phyloP scores from a whole-genome alignment of 2,113 vertebrate genomes.

The Trichomycterus rosablanca region DNA sequence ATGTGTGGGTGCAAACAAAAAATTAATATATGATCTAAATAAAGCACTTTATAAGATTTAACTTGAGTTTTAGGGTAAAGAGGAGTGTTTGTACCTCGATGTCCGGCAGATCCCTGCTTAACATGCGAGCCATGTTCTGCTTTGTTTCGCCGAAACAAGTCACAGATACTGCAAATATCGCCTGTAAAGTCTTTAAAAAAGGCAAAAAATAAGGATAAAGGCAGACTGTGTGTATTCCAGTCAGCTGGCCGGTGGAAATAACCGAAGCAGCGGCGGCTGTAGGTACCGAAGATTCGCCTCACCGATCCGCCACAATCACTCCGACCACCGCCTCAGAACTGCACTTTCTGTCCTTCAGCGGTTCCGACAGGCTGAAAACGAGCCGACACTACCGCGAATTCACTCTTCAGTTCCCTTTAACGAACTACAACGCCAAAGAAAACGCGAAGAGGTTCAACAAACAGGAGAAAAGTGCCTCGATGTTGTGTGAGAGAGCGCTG shows the following conservation, averaged over 20 bases:
- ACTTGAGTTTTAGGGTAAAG: not conserved
- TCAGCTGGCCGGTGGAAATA: not conserved
- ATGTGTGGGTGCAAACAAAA: too few relatives aligned
- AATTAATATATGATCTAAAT: too few relatives aligned
- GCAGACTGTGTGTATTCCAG: not conserved
- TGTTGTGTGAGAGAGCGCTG: too few relatives aligned
- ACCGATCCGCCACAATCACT: not conserved
- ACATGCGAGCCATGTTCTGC: constrained; percentile 65
- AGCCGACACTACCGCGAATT: not conserved
- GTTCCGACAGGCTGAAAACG: not conserved
- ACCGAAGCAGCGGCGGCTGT: not conserved
- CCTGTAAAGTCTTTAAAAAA: not conserved
- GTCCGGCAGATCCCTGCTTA: constrained; percentile 75
- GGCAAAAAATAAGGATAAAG: not conserved
- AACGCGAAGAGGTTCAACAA: too few relatives aligned
- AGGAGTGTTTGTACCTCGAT: constrained; percentile 71
- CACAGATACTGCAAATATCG: not conserved
- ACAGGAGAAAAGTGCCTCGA: too few relatives aligned
- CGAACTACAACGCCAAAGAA: not conserved
- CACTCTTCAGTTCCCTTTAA: not conserved
- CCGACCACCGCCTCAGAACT: not conserved
- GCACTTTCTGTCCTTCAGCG: not conserved
- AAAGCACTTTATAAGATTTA: not conserved
- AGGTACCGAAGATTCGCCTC: not conserved
- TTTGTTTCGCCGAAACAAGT: constrained; percentile 17